Evolutionary conservation across 2,113 vertebrate species (phyloP).

Genomic region (Piprites chloris): DNA sequence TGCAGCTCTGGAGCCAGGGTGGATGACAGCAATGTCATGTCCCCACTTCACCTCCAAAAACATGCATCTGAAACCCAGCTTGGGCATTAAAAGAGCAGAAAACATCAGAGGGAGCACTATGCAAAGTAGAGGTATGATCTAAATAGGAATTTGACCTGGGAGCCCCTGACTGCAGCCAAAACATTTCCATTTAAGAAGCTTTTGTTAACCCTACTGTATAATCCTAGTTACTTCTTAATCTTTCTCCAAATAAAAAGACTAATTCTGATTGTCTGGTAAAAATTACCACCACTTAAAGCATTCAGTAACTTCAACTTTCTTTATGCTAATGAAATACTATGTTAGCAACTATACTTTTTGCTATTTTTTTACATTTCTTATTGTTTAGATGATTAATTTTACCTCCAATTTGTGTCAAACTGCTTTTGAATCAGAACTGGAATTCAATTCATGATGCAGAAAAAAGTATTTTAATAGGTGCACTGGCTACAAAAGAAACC

Average conservation of each 20-base stretch:
- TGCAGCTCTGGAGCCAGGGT: neutral
- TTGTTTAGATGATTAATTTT: neutral
- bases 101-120: neutral
- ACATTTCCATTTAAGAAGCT: neutral
- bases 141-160: neutral
- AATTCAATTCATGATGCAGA: neutral
- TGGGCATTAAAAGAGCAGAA: neutral
- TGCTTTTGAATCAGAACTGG: neutral
- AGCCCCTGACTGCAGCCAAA: neutral
- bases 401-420: neutral
- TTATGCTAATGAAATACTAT: neutral
- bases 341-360: neutral
- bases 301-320: neutral
- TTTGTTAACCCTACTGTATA: neutral
- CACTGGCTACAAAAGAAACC: neutral
- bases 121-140: neutral
- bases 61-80: rapidly evolving
- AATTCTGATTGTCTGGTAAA: neutral
- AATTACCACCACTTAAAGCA: neutral
- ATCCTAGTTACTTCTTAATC: neutral
- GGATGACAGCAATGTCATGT: rapidly evolving
- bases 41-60: neutral
- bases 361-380: neutral
- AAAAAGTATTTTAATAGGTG: neutral
- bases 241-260: neutral